Base-by-base conservation (phyloP, 1,140 invertebrate genomes). In the Zophobas morio region DNA sequence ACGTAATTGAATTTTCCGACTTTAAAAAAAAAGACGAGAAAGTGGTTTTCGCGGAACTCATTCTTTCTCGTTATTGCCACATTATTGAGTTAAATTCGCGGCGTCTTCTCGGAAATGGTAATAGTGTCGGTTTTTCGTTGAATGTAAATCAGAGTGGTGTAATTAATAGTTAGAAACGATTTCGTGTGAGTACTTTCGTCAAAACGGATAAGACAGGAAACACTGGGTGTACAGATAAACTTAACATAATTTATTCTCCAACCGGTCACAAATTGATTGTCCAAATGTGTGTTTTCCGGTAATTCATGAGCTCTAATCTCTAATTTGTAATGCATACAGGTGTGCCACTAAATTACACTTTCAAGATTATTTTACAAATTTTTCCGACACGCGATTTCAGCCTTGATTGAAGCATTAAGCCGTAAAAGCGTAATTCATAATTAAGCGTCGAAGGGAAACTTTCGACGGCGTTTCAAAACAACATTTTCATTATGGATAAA, bases 281-380 rank as follows among this genome's bases (percentile, higher is more conserved):
- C 60, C 4, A 42, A 46, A 66, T 66, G 6, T 40, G 39, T 32
- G 39, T 66, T 63, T 66, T 66, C 60, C 60, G 60, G 60, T 37
- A 60, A 60, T 60, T 60, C 37, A 6, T 60, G n/a, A 60, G 6
- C 34, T 32, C 8, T 66, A 66, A 66, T 66, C 60, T 33, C 1
- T n/a, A 66, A 66, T 66, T n/a, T 66, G 5, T 66, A 42, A 66
- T 42, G 40, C 42, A 39, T 42, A 42, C 60, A 66, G 60, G 60
- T 66, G 60, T 42, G 39, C 39, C 39, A 42, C 20, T 42, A 40
- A 46, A 66, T 42, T 66, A 66, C 60, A 66, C 60, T 36, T 32
- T 36, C 34, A 5, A 42, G 36, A 63, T 63, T 63, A 32, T 63
- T 66, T 66, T 66, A 42, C 3, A 42, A 66, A 66, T 40, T 66